These are phyloP conservation scores for Gastrophysa polygoni DNA, from an alignment of 2,888 invertebrate genomes.

Conservation along the genomic window DNA sequence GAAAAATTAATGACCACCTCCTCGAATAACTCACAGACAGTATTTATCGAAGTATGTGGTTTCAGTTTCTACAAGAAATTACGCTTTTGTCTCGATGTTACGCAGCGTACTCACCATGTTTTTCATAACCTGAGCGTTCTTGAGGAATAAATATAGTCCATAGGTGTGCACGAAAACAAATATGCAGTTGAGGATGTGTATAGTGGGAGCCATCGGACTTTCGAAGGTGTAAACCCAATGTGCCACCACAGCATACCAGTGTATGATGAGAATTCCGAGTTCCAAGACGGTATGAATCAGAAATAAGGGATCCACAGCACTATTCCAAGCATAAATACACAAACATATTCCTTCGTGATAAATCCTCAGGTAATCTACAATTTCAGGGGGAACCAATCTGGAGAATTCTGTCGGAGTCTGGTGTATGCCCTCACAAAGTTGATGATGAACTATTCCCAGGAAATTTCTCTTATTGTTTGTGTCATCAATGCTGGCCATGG, in stretches of 20 bases:
- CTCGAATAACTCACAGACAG: no score
- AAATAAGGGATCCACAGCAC: constrained; percentile 53
- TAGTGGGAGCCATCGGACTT: constrained; percentile 45
- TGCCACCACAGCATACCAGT: constrained; percentile 56
- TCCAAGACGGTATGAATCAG: constrained; percentile 51
- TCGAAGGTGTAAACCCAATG: constrained; percentile 51
- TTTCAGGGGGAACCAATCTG: constrained; percentile 42
- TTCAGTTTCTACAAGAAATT: no score
- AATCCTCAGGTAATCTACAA: constrained; percentile 52
- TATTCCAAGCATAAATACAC: constrained; percentile 50
- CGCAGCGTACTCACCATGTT: constrained; percentile 50
- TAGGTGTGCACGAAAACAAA: constrained; percentile 51
- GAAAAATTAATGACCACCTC: no score
- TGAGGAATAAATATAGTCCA: constrained; percentile 52
- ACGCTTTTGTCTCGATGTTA: constrained; percentile 3
- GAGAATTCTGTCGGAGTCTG: constrained; percentile 33
- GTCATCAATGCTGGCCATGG: constrained; percentile 49
- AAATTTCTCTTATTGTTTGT: constrained; percentile 49
- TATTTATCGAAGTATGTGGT: no score
- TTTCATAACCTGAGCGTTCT: constrained; percentile 51
- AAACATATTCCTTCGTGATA: constrained; percentile 54
- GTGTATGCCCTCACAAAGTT: constrained; percentile 50
- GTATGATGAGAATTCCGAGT: constrained; percentile 51
- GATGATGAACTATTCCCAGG: constrained; percentile 42
- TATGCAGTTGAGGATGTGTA: constrained; percentile 52